Base-by-base conservation (phyloP, 2,113 vertebrate genomes). In the Progne subis region DNA sequence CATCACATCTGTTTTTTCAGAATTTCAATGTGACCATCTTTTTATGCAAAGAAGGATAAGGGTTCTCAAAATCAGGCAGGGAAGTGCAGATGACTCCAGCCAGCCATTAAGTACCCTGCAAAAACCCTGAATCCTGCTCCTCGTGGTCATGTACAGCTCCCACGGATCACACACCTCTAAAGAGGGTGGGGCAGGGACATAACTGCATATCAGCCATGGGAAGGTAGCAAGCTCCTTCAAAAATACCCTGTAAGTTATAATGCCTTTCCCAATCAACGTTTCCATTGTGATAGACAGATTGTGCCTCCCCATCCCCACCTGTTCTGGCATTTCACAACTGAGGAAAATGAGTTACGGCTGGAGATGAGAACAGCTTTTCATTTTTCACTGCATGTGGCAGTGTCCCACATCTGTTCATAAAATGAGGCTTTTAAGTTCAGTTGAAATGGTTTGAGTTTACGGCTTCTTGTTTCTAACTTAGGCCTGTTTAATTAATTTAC, bases 401-500 rank as follows among this genome's bases (percentile, higher is more conserved):
- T 41, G 15, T 23, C 17, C n/a, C 55, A 56, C 15, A 6, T 8
- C 5, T 17, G 12, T 34, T 86, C 49, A 50, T 37, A 71, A 67
- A 91, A 72, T 9, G 26, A 63, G 43, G 78, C 39, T 68, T 60
- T 37, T 52, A 52, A 29, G 18, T 56, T 94, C 68, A 86, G 26
- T 37, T 65, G 46, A 91, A 81, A 93, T 12, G 3, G 25, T 37
- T 57, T 70, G 37, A 87, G n/a, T 5, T 70, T 57, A 23, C 4
- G 12, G 24, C 12, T 74, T 89, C 67, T 69, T 49, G 7, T 86
- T 75, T 88, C 50, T 71, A 90, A 65, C 4, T 87, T 82, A 46
- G 9, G 53, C 34, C 31, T 68, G 6, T 37, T 95, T 52, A 80
- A 87, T 43, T 81, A 59, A 26, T 65, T 94, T 98, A 99, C 98